Percentiles rank a stretch among this genome's conserved stretches.
phyloP scores from a whole-genome alignment of 2,113 vertebrate genomes.

The Lethenteron reissneri region DNA sequence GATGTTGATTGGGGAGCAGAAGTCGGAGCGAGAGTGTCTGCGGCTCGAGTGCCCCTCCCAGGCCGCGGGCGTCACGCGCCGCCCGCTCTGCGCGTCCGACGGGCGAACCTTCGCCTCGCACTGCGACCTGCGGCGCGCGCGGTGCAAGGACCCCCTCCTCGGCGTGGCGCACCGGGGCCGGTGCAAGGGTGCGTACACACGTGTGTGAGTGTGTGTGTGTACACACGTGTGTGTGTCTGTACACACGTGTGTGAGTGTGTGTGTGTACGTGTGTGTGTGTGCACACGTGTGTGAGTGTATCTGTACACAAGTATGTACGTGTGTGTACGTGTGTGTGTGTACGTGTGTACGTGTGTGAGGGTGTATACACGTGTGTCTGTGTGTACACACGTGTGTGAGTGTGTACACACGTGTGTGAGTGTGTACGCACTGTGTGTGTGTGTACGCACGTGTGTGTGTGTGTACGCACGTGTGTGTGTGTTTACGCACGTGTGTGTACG shows the following conservation, averaged over 20 bases:
- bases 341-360: neutral
- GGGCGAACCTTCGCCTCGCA: slow-evolving; percentile 76
- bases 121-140: slow-evolving; percentile 85
- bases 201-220: neutral
- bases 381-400: no score
- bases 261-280: neutral
- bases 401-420: no score
- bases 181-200: slow-evolving; percentile 56
- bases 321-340: neutral
- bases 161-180: slow-evolving; percentile 56
- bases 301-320: neutral
- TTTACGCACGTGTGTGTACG: no score
- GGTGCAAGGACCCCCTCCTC: slow-evolving; percentile 81
- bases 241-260: neutral
- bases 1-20: no score
- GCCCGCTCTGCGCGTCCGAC: slow-evolving; percentile 65
- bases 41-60: no score
- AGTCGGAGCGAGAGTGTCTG: no score
- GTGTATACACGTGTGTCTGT: neutral
- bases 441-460: no score
- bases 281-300: neutral
- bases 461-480: no score
- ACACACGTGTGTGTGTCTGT: neutral
- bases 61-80: neutral
- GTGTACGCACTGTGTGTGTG: no score